phyloP scores from a whole-genome alignment of 2,888 invertebrate species.

The Ormyrus nitidulus region DNA sequence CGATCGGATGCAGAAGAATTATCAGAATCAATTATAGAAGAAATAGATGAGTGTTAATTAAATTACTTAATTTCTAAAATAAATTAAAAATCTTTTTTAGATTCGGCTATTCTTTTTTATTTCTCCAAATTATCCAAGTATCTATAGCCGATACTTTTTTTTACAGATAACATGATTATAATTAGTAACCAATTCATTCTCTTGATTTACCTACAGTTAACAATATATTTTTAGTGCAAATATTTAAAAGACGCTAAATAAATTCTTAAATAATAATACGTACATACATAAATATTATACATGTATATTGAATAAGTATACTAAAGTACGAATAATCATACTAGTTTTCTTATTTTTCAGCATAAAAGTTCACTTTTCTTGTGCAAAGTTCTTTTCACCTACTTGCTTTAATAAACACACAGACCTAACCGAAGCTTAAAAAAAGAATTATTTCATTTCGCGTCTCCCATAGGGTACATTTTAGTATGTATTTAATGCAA shows the following conservation, averaged over 20 bases:
- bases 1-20: constrained; percentile 54
- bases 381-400: constrained; percentile 55
- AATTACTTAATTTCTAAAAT: constrained; percentile 9
- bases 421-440: constrained; percentile 50
- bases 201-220: constrained; percentile 50
- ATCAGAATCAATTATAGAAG: constrained; percentile 59
- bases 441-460: constrained; percentile 48
- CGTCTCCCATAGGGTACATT: constrained; percentile 58
- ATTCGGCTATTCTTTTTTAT: constrained; percentile 49
- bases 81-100: constrained; percentile 20
- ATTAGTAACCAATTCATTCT: constrained; percentile 51
- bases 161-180: constrained; percentile 58
- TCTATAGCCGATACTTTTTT: constrained; percentile 48
- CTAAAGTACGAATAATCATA: constrained; percentile 44
- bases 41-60: constrained; percentile 56
- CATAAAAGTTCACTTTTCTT: constrained; percentile 50
- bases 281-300: constrained; percentile 70
- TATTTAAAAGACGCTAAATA: constrained; percentile 59
- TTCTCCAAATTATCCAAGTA: constrained; percentile 47
- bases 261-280: constrained; percentile 64
- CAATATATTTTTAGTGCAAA: constrained; percentile 58
- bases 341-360: constrained; percentile 49
- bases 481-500: constrained; percentile 50
- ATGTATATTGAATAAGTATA: constrained; percentile 67
- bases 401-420: constrained; percentile 47